phyloP scores from a whole-genome alignment of 2,113 vertebrate genomes.

The Callopanchax toddi region DNA sequence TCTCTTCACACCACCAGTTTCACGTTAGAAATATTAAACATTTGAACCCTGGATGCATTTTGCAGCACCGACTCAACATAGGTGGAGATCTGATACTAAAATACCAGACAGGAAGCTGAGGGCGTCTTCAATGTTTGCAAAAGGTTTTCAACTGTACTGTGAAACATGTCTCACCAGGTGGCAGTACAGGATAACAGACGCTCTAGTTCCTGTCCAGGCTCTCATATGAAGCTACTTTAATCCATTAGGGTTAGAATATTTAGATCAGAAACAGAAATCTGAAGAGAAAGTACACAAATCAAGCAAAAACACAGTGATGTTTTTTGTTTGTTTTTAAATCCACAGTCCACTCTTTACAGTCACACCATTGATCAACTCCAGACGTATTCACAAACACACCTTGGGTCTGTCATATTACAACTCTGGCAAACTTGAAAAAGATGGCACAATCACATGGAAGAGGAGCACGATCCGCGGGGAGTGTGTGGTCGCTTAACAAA shows the following conservation, averaged over 20 bases:
- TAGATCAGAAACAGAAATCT: not conserved
- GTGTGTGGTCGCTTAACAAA: constrained; percentile 59
- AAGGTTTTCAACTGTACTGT: not conserved
- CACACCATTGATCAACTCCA: constrained; percentile 59
- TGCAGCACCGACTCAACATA: no score
- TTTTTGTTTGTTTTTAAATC: constrained; percentile 45
- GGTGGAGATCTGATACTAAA: no score
- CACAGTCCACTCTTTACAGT: constrained; percentile 65
- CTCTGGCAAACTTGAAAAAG: constrained; percentile 68
- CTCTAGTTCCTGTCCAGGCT: not conserved
- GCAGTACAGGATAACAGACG: not conserved
- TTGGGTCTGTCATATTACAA: constrained; percentile 59
- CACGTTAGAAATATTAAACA: no score
- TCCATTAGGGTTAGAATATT: no score
- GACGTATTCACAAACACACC: constrained; percentile 54
- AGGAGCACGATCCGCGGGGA: constrained; percentile 40
- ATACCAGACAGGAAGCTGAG: no score
- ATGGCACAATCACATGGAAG: constrained; percentile 72
- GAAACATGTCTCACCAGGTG: not conserved
- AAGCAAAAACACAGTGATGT: constrained; percentile 37
- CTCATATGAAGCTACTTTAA: no score
- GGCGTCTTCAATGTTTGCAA: no score
- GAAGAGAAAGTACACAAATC: not conserved
- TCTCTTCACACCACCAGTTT: no score
- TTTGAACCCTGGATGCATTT: no score